Evolutionary conservation across 2,113 vertebrate species (phyloP).

Genomic region (Ophiodon elongatus): DNA sequence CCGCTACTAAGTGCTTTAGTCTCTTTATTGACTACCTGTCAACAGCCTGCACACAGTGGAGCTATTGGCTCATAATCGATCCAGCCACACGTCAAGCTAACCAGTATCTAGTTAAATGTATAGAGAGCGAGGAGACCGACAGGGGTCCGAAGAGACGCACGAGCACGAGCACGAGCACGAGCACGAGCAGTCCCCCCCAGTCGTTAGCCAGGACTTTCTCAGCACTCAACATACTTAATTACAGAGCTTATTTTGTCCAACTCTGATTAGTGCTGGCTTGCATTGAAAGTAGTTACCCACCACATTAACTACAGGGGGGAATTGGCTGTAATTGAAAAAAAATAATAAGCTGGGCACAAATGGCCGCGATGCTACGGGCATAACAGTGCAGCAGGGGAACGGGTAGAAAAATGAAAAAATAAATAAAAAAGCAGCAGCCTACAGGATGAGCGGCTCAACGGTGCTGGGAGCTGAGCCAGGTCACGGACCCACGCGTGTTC

Average conservation of each 20-base stretch:
- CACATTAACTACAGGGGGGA: constrained; percentile 45
- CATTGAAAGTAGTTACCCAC: constrained; percentile 55
- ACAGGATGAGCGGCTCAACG: neutral
- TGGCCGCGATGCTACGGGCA: neutral
- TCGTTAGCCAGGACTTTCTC: constrained; percentile 25
- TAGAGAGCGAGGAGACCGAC: constrained; percentile 6
- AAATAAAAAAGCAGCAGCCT: neutral
- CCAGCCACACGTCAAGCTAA: constrained; percentile 47
- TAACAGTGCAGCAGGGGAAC: neutral
- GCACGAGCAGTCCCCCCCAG: constrained; percentile 6
- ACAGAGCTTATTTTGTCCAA: constrained; percentile 49
- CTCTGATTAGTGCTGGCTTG: constrained; percentile 65
- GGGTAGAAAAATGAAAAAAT: neutral
- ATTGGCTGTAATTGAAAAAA: constrained; percentile 35
- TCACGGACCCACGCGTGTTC: constrained; percentile 21
- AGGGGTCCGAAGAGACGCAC: neutral
- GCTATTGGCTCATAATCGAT: constrained; percentile 72
- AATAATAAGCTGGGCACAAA: constrained; percentile 36
- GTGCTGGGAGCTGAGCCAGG: neutral
- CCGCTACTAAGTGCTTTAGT: constrained; percentile 74
- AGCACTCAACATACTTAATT: constrained; percentile 43
- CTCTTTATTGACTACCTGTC: constrained; percentile 76
- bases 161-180: neutral
- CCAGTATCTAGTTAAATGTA: constrained; percentile 46
- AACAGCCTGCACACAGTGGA: constrained; percentile 49